phyloP scores from a whole-genome alignment of 2,113 vertebrate genomes.

The Festucalex cinctus region DNA sequence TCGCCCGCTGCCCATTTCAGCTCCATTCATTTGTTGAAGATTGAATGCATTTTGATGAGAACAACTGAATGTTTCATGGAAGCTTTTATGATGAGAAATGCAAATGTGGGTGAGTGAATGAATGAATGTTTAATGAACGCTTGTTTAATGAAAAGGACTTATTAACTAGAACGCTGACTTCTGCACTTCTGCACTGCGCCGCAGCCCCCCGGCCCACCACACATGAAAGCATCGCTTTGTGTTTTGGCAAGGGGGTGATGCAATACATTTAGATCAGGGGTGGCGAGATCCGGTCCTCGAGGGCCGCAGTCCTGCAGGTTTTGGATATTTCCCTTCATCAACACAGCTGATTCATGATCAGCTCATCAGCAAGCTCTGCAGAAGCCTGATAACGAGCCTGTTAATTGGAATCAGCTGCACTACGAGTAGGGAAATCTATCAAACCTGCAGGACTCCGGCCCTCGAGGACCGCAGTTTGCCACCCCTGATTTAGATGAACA shows the following conservation, averaged over 20 bases:
- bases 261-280: conserved; percentile 54
- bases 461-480: no score
- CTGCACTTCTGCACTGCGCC: conserved; percentile 53
- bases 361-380: no score
- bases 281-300: no score
- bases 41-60: conserved; percentile 53
- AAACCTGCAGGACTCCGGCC: no score
- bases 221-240: conserved; percentile 51
- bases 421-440: no score
- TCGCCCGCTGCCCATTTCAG: conserved; percentile 22
- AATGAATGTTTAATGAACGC: conserved; percentile 73
- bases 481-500: no score
- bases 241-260: conserved; percentile 48
- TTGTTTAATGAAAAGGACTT: conserved; percentile 74
- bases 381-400: no score
- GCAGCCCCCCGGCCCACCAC: conserved; percentile 26
- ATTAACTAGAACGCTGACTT: conserved; percentile 69
- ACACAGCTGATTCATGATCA: no score
- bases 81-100: conserved; percentile 68
- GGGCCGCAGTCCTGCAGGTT: no score
- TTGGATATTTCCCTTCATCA: no score
- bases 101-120: conserved; percentile 68
- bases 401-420: no score
- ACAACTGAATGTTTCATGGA: conserved; percentile 73
- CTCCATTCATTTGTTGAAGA: conserved; percentile 40